Evolutionary conservation across 2,797 vertebrate genomes (phyloP).

Genomic region (Philypnodon macrostomus): DNA sequence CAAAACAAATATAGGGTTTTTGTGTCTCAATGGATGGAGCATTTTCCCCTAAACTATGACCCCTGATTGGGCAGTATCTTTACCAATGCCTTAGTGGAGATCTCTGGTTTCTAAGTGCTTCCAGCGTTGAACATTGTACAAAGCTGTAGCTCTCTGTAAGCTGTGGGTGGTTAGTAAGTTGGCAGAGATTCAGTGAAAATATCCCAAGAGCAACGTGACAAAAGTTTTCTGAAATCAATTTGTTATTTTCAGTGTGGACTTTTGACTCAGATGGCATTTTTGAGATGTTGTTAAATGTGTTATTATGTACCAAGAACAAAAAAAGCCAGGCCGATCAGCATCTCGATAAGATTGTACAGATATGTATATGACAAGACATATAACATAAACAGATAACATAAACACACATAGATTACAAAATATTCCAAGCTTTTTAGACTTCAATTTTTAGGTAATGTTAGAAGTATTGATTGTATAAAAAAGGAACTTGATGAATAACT

Average conservation of each 20-base stretch:
- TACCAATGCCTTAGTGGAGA: not conserved
- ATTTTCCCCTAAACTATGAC: no score
- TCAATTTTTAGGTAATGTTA: no score
- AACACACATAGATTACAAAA: not conserved
- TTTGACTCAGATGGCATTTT: conserved; percentile 5
- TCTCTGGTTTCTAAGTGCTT: not conserved
- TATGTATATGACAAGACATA: not conserved
- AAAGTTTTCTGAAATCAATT: not conserved
- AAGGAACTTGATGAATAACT: no score
- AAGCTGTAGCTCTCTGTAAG: no score
- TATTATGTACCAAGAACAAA: not conserved
- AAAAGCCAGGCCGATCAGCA: not conserved
- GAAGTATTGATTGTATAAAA: no score
- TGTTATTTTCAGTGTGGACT: conserved; percentile 2
- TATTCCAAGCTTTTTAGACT: no score
- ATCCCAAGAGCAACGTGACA: not conserved
- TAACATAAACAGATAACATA: not conserved
- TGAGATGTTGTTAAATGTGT: not conserved
- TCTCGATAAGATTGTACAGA: no score
- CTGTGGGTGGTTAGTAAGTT: not conserved
- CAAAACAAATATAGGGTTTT: no score
- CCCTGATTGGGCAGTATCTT: no score
- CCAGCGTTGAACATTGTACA: no score
- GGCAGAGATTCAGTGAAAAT: not conserved
- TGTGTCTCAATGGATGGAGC: no score